Percentiles rank a stretch among this genome's conserved stretches.
Evolutionary conservation across 2,888 invertebrate species (phyloP).

Genomic region (Agriopis marginaria): DNA sequence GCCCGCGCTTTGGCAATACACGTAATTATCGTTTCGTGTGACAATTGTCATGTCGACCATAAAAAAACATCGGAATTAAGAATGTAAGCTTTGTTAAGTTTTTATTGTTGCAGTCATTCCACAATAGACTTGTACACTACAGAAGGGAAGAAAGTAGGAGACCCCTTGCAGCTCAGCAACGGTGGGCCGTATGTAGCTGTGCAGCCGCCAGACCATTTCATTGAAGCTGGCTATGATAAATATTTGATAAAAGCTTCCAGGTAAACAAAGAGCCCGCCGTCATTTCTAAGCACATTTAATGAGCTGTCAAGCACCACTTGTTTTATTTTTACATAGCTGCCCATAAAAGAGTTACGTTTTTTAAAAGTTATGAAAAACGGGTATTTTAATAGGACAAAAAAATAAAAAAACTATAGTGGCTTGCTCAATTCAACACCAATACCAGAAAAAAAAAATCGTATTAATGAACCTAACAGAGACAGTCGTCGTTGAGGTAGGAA

Average conservation of each 20-base stretch:
- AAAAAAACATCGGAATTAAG: not conserved
- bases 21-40: not conserved
- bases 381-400: too few relatives aligned
- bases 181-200: conserved; percentile 75
- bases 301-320: not conserved
- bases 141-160: conserved; percentile 61
- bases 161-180: conserved; percentile 62
- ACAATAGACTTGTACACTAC: conserved; percentile 67
- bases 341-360: too few relatives aligned
- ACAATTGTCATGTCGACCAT: not conserved
- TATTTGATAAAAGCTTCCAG: conserved; percentile 73
- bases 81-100: not conserved
- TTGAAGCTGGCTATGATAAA: conserved; percentile 71
- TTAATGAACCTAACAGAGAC: too few relatives aligned
- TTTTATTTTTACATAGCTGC: not conserved
- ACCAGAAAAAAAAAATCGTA: too few relatives aligned
- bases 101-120: conserved; percentile 55
- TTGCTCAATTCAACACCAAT: too few relatives aligned
- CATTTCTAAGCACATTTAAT: too few relatives aligned
- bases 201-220: conserved; percentile 60
- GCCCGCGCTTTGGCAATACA: too few relatives aligned
- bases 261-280: conserved; percentile 47
- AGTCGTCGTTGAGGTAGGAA: too few relatives aligned
- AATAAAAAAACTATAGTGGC: too few relatives aligned
- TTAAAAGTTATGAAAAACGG: too few relatives aligned